Percentiles rank a stretch among this genome's conserved stretches.
Conservation (phyloP, 1,140 invertebrate species). For the Caenorhabditis remanei region DNA sequence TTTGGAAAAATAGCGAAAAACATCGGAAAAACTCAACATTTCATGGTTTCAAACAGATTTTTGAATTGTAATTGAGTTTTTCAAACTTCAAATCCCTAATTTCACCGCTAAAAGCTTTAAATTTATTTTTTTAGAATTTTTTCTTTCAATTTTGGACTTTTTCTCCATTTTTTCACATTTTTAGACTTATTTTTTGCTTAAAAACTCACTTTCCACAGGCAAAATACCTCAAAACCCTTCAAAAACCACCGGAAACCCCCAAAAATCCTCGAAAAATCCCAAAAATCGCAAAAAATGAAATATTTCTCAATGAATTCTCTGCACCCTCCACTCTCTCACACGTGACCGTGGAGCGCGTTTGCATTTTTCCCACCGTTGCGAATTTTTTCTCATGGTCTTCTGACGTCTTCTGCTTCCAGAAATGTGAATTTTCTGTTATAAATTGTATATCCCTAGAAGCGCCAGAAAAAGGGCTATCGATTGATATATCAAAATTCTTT, state of each 20-base stretch:
- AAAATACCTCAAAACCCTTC: not conserved
- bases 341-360: not conserved
- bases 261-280: not conserved
- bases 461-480: not conserved
- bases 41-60: too few relatives aligned
- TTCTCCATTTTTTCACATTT: too few relatives aligned
- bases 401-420: not conserved
- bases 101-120: too few relatives aligned
- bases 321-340: not conserved
- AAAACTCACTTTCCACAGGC: too few relatives aligned
- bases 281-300: not conserved
- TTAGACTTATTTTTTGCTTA: too few relatives aligned
- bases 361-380: not conserved
- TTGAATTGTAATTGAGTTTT: too few relatives aligned
- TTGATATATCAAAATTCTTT: not conserved
- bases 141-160: too few relatives aligned
- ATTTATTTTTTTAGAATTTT: too few relatives aligned
- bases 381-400: not conserved
- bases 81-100: too few relatives aligned
- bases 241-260: not conserved
- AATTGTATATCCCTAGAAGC: not conserved
- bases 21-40: too few relatives aligned
- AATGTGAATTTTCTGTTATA: not conserved
- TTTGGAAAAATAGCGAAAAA: too few relatives aligned
- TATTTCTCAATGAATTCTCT: not conserved